Base-by-base conservation (phyloP, 1,140 invertebrate genomes). In the Drosophila arizonae region DNA sequence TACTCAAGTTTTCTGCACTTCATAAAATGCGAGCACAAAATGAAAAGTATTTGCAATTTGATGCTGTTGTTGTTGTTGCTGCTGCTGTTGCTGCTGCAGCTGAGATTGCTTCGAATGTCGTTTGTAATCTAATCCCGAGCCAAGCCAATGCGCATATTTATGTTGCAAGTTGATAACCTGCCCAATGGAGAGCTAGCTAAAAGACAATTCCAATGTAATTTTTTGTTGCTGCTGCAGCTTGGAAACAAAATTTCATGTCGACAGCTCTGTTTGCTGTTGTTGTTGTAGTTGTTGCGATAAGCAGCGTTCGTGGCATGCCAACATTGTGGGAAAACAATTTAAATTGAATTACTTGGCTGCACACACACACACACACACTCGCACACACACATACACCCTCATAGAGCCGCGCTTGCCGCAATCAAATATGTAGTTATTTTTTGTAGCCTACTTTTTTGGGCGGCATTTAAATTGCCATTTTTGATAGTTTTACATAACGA, bases 401-500 rank as follows among this genome's bases (percentile, higher is more conserved):
- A 17, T 13, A 17, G 5, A 9, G n/a, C 30, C 17, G 26, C 41
- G 36, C 9, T 30, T 10, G 15, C 55, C 50, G 55, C 69, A 70
- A 57, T 71, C 46, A 57, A 66, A 68, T 65, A 41, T 69, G 64
- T 76, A 51, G 60, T 68, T 55, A 56, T 62, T 62, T 69, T 63
- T 39, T 60, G 54, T 87, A 60, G 61, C 55, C 45, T 56, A 79
- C 76, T 81, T 86, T 87, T 79, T 76, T 51, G 79, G 58, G 33
- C 76, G 66, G 66, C 67, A 87, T 79, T 86, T 68, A 76, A 87
- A 87, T 81, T 87, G 76, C 66, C 51, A 66, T 81, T 79, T 73
- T 71, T 81, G 43, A 68, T 71, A 78, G 68, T 78, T 75, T 75
- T 77, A 77, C 72, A 77, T 75, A 77, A 75, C 72, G 61, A 71